Evolutionary conservation across 30 jellyfish, hydroid and myxozoan species (phyloP).

Genomic region (Pseudorhiza aurosa): DNA sequence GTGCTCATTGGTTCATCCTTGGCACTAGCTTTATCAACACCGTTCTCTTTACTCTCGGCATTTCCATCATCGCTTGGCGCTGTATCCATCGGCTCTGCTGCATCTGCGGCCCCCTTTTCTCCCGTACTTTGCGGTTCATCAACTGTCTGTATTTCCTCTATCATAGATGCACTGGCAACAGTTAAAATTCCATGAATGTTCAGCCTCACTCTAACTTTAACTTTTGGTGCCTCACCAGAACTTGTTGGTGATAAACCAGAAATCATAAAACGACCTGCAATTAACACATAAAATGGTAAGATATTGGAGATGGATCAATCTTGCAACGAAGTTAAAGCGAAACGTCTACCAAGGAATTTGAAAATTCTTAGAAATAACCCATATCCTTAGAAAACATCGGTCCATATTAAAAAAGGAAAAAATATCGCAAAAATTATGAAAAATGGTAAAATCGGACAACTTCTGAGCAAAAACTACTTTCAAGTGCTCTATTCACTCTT

Average conservation of each 20-base stretch:
- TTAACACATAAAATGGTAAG: no score
- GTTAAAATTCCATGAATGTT: conserved; percentile 85
- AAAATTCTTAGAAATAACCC: no score
- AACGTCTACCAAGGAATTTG: no score
- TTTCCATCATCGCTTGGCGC: conserved; percentile 20
- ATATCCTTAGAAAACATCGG: no score
- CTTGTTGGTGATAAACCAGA: conserved; percentile 80
- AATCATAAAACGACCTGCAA: conserved; percentile 78
- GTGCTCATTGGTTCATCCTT: conserved; percentile 41
- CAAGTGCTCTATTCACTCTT: no score
- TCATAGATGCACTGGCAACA: conserved; percentile 85
- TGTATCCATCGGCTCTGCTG: conserved; percentile 82
- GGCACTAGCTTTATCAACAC: conserved; percentile 26
- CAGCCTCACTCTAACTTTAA: conserved; percentile 82
- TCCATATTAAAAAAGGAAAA: no score
- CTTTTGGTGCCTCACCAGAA: conserved; percentile 82
- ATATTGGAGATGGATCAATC: no score
- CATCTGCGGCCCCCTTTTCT: conserved; percentile 28
- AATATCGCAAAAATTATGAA: no score
- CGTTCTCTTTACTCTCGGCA: conserved; percentile 17
- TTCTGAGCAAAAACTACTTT: no score
- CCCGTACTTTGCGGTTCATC: conserved; percentile 67
- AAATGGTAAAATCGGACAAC: no score
- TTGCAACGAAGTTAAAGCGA: no score
- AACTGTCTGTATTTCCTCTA: conserved; percentile 72